Evolutionary conservation across 1,140 invertebrate genomes (phyloP), one percentile per base, ranked within the genome.

Genomic region (Oedothorax gibbosus): DNA sequence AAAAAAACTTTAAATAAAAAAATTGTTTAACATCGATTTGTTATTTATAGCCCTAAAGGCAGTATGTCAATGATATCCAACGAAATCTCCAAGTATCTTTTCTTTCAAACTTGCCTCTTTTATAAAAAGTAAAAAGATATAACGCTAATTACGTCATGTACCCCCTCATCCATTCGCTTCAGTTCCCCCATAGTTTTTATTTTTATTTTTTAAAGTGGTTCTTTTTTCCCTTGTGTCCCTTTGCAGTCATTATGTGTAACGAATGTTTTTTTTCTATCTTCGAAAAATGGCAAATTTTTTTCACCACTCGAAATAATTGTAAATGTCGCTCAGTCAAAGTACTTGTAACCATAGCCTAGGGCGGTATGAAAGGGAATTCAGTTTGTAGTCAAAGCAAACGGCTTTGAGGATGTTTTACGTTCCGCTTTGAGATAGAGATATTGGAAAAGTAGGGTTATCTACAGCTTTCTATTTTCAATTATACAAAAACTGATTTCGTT

Each of bases 131-230:
- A 62, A 62, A 62, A 62, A 62, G 57, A 12, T 18, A 12, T 62
- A 62, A 62, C 57, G 18, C 57, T 62, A 62, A 62, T 62, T 62
- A 62, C 57, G 57, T 62, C 57, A 62, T 62, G 57, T 62, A 62
- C 57, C 12, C 57, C 18, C 12, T 62, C 57, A 2, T 62, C 18
- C 18, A 62, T 62, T 18, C 57, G 18, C 12, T 18, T 18, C 57
- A 18, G 18, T 62, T 62, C 57, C n/a, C n/a, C n/a, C n/a, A n/a
- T n/a, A n/a, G n/a, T n/a, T n/a, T 62, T 62, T 62, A 15, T 62
- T 3, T 1, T 15, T 15, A 3, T 62, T 62, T 62, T 18, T 18
- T 62, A 62, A 18, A 18, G 18, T 62, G 57, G 57, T 15, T 18
- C 57, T 62, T 62, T 62, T 62, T 62, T 15, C 57, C 57, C 57